Evolutionary conservation across 1,140 invertebrate genomes (phyloP), one percentile per base, ranked within the genome.

Genomic region (Cataglyphis hispanica): DNA sequence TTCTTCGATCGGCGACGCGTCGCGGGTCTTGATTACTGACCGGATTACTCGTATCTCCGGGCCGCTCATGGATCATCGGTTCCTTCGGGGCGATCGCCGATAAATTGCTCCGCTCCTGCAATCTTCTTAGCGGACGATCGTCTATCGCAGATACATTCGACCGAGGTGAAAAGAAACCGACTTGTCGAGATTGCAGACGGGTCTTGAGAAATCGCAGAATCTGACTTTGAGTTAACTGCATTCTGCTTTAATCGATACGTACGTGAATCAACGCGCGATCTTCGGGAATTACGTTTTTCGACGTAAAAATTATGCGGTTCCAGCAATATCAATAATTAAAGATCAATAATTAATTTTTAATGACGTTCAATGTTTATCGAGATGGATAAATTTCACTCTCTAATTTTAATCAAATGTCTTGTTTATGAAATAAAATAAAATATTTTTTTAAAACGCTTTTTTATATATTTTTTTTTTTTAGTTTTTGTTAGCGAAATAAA

Each of bases 1-100:
- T 19, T 27, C 25, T 50, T 19, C 63, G 88, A 89, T 88, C 88
- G 89, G 90, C 85, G 88, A 86, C 85, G 91, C 87, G 46, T 50
- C 87, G 84, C 84, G 75, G 69, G 80, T 74, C 84, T 91, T 90
- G 89, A 92, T 91, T 92, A 84, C 91, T 72, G 88, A 81, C 86
- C 84, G 88, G 88, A 89, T 89, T 88, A 89, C 88, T 89, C 80
- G 87, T 89, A 80, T 58, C 88, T 86, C 25, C 76, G 70, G 87
- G 88, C 87, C 87, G 77, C 87, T 89, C 88, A 86, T 89, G 88
- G 88, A 89, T 89, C 88, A 89, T 89, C 87, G 84, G 63, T 85
- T 89, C 76, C 88, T 83, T 40, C 77, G 64, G 67, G 88, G 87
- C 78, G 80, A 86, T 83, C 84, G 84, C 77, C 87, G 88, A 89